Evolutionary conservation across 2,113 vertebrate species (phyloP).

Genomic region (Anas platyrhynchos): DNA sequence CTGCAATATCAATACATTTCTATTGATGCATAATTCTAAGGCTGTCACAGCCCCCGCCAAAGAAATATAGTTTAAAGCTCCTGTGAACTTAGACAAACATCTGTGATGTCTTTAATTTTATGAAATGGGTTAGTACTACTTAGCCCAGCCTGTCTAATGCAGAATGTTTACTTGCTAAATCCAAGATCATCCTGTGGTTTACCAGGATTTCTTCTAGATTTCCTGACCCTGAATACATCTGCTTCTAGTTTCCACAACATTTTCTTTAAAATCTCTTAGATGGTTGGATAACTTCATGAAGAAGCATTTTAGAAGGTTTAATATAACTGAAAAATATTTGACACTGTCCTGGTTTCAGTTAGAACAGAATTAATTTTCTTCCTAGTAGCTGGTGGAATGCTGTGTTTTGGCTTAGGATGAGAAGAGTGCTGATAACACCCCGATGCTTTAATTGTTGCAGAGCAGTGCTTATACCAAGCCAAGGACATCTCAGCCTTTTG

Average conservation of each 20-base stretch:
- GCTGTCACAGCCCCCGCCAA: background rate
- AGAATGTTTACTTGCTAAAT: background rate
- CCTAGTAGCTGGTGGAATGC: no score
- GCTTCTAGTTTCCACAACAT: background rate
- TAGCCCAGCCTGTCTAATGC: background rate
- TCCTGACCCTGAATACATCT: background rate
- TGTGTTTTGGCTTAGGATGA: no score
- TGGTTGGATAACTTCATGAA: background rate
- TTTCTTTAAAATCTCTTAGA: background rate
- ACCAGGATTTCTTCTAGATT: background rate
- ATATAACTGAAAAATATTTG: background rate
- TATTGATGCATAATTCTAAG: background rate
- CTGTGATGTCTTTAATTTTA: background rate
- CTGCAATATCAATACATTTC: background rate
- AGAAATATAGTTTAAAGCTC: background rate
- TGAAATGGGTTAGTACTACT: background rate
- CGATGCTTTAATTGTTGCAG: no score
- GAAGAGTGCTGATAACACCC: no score
- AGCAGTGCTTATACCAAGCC: no score
- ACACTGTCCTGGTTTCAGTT: no score
- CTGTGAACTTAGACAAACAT: background rate
- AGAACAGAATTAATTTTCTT: no score
- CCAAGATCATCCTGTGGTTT: background rate
- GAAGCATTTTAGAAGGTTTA: background rate
- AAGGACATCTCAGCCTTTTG: no score